phyloP scores from a whole-genome alignment of 2,888 invertebrate species.

The Pandemis heparana region DNA sequence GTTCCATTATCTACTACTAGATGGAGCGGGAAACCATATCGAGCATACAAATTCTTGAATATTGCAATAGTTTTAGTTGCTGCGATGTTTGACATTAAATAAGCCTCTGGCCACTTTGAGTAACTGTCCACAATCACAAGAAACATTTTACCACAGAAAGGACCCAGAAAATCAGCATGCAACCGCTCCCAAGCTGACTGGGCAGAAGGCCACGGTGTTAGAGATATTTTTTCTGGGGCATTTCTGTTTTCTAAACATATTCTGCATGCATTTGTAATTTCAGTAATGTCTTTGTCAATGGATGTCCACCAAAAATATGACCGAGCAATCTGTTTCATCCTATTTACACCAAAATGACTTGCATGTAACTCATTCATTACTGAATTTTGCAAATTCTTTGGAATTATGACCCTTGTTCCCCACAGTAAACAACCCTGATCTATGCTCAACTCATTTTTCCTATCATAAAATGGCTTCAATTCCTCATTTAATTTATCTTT shows the following conservation, averaged over 20 bases:
- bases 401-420: slow-evolving; percentile 42
- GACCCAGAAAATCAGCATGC: slow-evolving; percentile 43
- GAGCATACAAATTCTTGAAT: slow-evolving; percentile 6
- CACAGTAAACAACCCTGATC: slow-evolving; percentile 42
- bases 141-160: slow-evolving; percentile 6
- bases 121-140: slow-evolving; percentile 8
- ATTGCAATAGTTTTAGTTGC: slow-evolving; percentile 3
- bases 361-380: slow-evolving; percentile 42
- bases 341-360: slow-evolving; percentile 37
- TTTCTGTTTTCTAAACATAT: slow-evolving; percentile 19
- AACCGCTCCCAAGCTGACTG: slow-evolving; percentile 37
- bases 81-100: slow-evolving; percentile 16
- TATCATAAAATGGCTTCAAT: slow-evolving; percentile 23
- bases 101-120: slow-evolving; percentile 20
- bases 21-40: slow-evolving; percentile 11
- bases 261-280: slow-evolving; percentile 20
- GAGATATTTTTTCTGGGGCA: slow-evolving; percentile 2
- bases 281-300: slow-evolving; percentile 31
- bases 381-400: slow-evolving; percentile 14
- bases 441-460: slow-evolving; percentile 20
- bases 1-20: slow-evolving; percentile 20
- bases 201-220: slow-evolving; percentile 23
- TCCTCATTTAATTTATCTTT: slow-evolving; percentile 9
- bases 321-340: slow-evolving; percentile 31
- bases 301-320: slow-evolving; percentile 34